Conservation (phyloP, 1,140 invertebrate genomes). For the Calephelis virginiensis region DNA sequence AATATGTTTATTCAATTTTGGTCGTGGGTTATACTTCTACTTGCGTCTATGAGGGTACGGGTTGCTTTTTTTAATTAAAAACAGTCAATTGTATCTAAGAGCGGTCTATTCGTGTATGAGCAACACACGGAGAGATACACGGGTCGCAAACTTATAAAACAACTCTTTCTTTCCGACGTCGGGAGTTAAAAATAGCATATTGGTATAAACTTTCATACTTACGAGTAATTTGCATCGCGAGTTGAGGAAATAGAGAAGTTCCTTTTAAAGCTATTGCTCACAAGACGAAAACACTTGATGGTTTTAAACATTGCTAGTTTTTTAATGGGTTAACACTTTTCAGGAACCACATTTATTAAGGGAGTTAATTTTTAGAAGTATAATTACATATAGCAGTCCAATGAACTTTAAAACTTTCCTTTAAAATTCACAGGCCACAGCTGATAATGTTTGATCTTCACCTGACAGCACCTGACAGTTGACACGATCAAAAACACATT, state of each 20-base stretch:
- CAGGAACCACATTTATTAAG: not conserved
- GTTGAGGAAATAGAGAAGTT: slow-evolving; percentile 47
- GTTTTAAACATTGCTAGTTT: not conserved
- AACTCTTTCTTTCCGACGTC: too few species aligned
- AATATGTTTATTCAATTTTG: not conserved
- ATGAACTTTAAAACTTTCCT: too few species aligned
- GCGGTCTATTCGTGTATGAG: too few species aligned
- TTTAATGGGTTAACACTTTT: not conserved
- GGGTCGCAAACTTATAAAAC: too few species aligned
- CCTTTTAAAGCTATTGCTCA: slow-evolving; percentile 22
- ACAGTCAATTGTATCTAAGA: too few species aligned
- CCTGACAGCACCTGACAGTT: too few species aligned
- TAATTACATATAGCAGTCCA: not conserved
- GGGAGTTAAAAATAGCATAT: not conserved
- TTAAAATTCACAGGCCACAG: not conserved
- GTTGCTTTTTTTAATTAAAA: not conserved
- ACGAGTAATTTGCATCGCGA: slow-evolving; percentile 54
- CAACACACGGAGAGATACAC: too few species aligned
- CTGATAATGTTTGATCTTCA: not conserved
- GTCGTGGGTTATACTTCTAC: too few species aligned
- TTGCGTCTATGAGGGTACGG: too few species aligned
- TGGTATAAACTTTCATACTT: slow-evolving; percentile 31
- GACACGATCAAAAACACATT: too few species aligned
- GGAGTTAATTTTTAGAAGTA: not conserved
- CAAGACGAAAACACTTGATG: not conserved